Conservation (phyloP, 2,797 vertebrate genomes). For the Smutsia gigantea region DNA sequence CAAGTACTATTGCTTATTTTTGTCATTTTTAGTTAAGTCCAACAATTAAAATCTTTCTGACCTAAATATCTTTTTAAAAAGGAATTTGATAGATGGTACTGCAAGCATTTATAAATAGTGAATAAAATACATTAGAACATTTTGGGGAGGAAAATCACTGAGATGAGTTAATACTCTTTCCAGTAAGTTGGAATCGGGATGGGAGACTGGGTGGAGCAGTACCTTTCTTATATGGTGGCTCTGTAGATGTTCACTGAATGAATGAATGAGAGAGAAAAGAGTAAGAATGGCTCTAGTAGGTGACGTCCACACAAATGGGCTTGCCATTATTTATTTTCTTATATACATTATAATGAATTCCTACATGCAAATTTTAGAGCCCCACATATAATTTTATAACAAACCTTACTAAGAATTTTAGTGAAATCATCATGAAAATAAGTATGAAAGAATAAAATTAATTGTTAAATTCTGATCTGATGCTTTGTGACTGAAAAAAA, state of each 20-base stretch:
- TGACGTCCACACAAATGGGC: background rate
- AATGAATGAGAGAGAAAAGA: background rate
- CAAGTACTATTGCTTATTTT: slow-evolving; percentile 27
- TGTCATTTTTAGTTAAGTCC: background rate
- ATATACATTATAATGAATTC: background rate
- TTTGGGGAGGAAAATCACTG: slow-evolving; percentile 19
- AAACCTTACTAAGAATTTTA: slow-evolving; percentile 1
- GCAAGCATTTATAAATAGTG: background rate
- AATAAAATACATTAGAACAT: background rate
- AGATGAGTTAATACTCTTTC: background rate
- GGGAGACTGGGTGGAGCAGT: background rate
- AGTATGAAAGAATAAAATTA: slow-evolving; percentile 1
- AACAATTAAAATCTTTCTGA: background rate
- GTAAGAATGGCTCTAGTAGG: background rate
- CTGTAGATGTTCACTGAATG: background rate
- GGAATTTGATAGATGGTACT: background rate
- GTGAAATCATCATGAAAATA: slow-evolving; percentile 7
- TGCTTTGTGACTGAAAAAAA: background rate
- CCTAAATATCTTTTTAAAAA: background rate
- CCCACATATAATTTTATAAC: background rate
- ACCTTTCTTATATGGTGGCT: background rate
- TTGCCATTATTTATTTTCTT: background rate
- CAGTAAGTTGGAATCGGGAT: background rate
- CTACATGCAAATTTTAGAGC: background rate
- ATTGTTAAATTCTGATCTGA: background rate